Percentiles rank a stretch among this genome's conserved stretches.
Evolutionary conservation across 1,140 invertebrate species (phyloP).

Genomic region (Drosophila biarmipes): DNA sequence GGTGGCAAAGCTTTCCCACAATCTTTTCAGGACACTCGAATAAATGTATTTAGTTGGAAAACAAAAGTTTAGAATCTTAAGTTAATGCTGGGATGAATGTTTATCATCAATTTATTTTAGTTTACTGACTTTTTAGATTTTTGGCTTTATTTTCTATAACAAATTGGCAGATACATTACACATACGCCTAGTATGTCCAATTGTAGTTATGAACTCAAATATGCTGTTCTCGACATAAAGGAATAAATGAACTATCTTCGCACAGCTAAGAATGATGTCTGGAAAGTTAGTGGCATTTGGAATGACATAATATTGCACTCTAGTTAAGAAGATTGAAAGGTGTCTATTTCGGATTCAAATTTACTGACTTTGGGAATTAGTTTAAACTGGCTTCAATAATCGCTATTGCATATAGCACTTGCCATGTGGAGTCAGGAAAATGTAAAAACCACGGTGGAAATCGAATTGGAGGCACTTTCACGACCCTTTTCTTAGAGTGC

Average conservation of each 20-base stretch:
- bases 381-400: background rate
- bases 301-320: background rate
- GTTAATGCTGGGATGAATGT: too few relatives aligned
- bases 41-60: background rate
- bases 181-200: too few relatives aligned
- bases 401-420: too few relatives aligned
- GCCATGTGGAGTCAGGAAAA: background rate
- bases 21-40: constrained; percentile 14
- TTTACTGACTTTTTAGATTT: too few relatives aligned
- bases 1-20: constrained; percentile 40
- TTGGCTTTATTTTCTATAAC: too few relatives aligned
- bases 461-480: background rate
- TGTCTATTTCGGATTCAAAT: background rate
- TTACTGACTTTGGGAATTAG: background rate
- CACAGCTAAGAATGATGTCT: background rate
- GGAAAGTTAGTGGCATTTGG: background rate
- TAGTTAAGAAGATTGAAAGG: background rate
- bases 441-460: background rate
- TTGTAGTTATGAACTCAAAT: background rate
- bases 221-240: background rate
- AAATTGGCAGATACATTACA: too few relatives aligned
- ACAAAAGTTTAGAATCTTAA: too few relatives aligned
- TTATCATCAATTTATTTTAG: too few relatives aligned
- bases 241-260: background rate
- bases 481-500: constrained; percentile 14